Conservation (phyloP, 64 coral and sea anemone species). For the Montipora sp. region DNA sequence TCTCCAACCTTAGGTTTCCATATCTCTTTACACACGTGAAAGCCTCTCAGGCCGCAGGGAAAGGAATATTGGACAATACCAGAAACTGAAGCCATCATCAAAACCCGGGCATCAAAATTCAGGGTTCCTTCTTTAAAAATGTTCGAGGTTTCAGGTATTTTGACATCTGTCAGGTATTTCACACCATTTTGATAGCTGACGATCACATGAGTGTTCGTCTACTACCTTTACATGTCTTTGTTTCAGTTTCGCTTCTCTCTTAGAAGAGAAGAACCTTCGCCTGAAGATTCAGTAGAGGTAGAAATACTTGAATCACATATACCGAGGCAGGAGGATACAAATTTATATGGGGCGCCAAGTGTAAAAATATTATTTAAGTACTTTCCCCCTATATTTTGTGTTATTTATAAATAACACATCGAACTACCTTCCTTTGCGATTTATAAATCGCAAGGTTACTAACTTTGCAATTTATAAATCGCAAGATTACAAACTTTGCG, state of each 20-base stretch:
- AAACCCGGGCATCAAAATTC: slow-evolving; percentile 4
- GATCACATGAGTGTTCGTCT: slow-evolving; percentile 32
- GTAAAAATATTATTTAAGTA: no score
- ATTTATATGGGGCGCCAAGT: neutral
- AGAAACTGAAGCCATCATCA: slow-evolving; percentile 64
- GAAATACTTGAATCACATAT: slow-evolving; percentile 62
- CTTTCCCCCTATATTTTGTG: no score
- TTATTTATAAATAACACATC: no score
- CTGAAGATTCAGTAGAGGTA: slow-evolving; percentile 45
- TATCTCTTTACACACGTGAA: slow-evolving; percentile 38
- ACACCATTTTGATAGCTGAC: slow-evolving; percentile 15
- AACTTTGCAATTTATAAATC: no score
- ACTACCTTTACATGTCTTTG: slow-evolving; percentile 52
- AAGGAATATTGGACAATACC: slow-evolving; percentile 32
- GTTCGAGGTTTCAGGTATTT: neutral
- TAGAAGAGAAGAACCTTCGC: slow-evolving; percentile 40
- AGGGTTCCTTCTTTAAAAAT: no score
- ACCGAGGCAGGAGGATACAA: slow-evolving; percentile 46
- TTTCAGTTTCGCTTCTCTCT: slow-evolving; percentile 61
- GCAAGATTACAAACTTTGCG: no score
- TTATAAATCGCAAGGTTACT: no score
- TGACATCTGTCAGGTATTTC: no score
- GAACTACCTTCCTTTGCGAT: no score
- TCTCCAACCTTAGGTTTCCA: slow-evolving; percentile 44
- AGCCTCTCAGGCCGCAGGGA: slow-evolving; percentile 26